phyloP scores from a whole-genome alignment of 2,888 invertebrate species.

The Arctia plantaginis region DNA sequence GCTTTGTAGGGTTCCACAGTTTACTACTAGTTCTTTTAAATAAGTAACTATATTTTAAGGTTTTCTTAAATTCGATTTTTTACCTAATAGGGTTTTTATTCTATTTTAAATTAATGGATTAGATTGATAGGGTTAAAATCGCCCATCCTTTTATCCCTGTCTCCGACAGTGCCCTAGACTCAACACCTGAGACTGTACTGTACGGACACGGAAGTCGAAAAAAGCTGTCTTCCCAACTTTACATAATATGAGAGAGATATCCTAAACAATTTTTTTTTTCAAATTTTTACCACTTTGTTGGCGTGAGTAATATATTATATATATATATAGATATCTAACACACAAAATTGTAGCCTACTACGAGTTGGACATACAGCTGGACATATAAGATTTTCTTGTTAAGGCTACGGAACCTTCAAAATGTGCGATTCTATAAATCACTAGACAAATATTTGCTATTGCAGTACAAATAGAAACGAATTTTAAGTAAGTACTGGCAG shows the following conservation, averaged over 20 bases:
- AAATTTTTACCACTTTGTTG: too few relatives aligned
- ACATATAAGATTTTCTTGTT: not conserved
- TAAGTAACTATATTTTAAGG: not conserved
- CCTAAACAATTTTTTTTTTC: too few relatives aligned
- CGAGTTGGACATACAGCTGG: not conserved
- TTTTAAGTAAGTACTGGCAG: not conserved
- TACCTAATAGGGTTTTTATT: not conserved
- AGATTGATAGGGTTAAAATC: too few relatives aligned
- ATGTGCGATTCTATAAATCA: not conserved
- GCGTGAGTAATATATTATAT: too few relatives aligned
- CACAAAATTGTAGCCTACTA: too few relatives aligned
- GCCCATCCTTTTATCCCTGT: too few relatives aligned
- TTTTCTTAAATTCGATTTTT: not conserved
- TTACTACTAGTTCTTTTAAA: not conserved
- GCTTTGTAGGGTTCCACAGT: not conserved
- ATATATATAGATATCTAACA: too few relatives aligned
- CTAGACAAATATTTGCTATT: not conserved
- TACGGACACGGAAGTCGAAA: not conserved
- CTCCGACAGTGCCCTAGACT: too few relatives aligned
- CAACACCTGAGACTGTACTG: not conserved
- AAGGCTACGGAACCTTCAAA: not conserved
- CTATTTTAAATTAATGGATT: too few relatives aligned
- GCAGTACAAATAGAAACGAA: not conserved
- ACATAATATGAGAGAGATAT: not conserved
- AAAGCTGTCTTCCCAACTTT: not conserved